Percentiles rank a stretch among this genome's conserved stretches.
phyloP scores from a whole-genome alignment of 2,888 invertebrate genomes.

The Drosophila mimica region DNA sequence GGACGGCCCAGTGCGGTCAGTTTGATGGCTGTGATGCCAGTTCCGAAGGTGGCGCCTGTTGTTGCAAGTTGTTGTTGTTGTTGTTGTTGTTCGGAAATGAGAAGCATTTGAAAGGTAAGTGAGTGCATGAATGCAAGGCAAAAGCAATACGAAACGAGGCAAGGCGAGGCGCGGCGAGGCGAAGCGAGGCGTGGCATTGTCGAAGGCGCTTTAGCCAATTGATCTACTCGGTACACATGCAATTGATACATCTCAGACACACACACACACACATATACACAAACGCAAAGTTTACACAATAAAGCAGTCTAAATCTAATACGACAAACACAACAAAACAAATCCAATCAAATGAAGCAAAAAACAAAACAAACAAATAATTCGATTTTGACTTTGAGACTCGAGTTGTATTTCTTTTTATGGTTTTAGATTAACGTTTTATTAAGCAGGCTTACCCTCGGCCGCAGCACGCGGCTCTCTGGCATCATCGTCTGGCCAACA shows the following conservation, averaged over 20 bases:
- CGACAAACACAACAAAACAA: slow-evolving; percentile 15
- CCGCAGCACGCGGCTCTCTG: slow-evolving; percentile 74
- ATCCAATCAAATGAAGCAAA: slow-evolving; percentile 18
- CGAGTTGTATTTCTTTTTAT: slow-evolving; percentile 5
- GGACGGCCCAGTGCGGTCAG: slow-evolving; percentile 98
- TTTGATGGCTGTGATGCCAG: slow-evolving; percentile 98
- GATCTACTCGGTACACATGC: slow-evolving; percentile 34
- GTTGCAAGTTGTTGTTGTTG: slow-evolving; percentile 21
- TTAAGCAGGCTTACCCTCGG: slow-evolving; percentile 75
- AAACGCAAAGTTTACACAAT: slow-evolving; percentile 15
- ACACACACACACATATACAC: slow-evolving; percentile 20
- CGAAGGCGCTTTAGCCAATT: slow-evolving; percentile 9
- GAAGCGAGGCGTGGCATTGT: slow-evolving; percentile 5
- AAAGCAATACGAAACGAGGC: slow-evolving; percentile 9
- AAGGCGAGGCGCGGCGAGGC: neutral
- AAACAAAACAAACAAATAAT: neutral
- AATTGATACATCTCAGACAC: slow-evolving; percentile 36
- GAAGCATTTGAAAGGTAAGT: slow-evolving; percentile 61
- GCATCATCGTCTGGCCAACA: slow-evolving; percentile 75
- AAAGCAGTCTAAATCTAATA: slow-evolving; percentile 19
- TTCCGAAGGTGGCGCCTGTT: slow-evolving; percentile 95
- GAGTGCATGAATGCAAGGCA: slow-evolving; percentile 34
- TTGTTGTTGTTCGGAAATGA: slow-evolving; percentile 63
- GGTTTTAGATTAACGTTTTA: slow-evolving; percentile 7
- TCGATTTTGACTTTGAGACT: slow-evolving; percentile 23